phyloP scores from a whole-genome alignment of 2,888 invertebrate species.

The Eristalis tenax region DNA sequence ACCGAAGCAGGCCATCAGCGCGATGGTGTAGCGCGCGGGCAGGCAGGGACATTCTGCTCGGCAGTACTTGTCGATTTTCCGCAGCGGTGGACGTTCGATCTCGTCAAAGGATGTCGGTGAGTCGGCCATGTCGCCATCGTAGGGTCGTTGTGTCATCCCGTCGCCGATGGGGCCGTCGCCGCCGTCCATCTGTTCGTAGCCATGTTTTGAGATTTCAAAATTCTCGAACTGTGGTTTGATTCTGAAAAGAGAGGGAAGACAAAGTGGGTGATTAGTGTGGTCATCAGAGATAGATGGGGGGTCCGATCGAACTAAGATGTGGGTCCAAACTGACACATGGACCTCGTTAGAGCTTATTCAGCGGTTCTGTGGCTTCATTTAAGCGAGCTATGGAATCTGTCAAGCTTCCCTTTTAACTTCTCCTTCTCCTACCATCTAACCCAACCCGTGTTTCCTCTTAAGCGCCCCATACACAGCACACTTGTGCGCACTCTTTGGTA shows the following conservation, averaged over 20 bases:
- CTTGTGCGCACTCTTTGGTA: no score
- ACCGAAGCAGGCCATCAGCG: conserved; percentile 92
- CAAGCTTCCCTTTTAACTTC: no score
- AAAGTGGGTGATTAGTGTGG: neutral
- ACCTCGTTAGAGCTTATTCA: no score
- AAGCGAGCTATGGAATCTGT: no score
- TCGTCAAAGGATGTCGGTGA: conserved; percentile 90
- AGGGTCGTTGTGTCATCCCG: conserved; percentile 82
- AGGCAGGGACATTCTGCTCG: conserved; percentile 93
- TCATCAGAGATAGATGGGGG: no score
- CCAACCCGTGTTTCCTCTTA: no score
- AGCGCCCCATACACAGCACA: no score
- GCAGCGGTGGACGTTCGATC: conserved; percentile 91
- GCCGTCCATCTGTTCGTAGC: conserved; percentile 80
- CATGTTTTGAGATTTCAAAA: conserved; percentile 78
- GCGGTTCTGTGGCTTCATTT: no score
- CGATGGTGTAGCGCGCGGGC: conserved; percentile 91
- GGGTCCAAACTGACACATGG: no score
- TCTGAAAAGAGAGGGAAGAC: conserved; percentile 54
- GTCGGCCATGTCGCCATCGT: conserved; percentile 84
- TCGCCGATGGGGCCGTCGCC: conserved; percentile 75
- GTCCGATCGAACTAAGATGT: no score
- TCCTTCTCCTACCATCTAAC: no score
- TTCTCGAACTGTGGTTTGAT: conserved; percentile 77
- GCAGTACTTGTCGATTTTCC: conserved; percentile 93